Evolutionary conservation across 1,140 invertebrate genomes (phyloP), one percentile per base, ranked within the genome.

Genomic region (Drosophila equinoxialis): DNA sequence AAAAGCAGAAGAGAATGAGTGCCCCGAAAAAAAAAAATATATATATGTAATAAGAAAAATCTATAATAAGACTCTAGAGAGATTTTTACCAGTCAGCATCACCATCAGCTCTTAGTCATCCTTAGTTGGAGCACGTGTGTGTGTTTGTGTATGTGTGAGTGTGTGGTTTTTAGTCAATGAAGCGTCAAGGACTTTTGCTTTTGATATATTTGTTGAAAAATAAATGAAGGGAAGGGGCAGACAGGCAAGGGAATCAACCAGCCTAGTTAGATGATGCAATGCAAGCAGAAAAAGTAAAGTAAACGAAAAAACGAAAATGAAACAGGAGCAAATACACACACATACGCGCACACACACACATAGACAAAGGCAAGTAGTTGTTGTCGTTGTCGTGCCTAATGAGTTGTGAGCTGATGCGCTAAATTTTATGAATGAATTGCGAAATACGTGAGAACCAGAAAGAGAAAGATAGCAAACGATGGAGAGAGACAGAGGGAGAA

Each of bases 101-200:
- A 58, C 64, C 84, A 55, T 26, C 68, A 58, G 66, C 84, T 87
- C 83, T 87, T 87, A 87, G 83, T 89, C 83, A 87, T 83, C 79
- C 72, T 37, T 37, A 48, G 59, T 37, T 82, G 73, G 76, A 67
- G 33, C 17, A 10, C 45, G 30, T 66, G 59, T 51, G 48, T 58
- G 48, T 51, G 48, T 58, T 37, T 54, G 68, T 33, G 17, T 54
- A 8, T 55, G 65, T 70, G 64, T 75, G 75, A 69, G 61, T 81
- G 63, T 69, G 68, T 69, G 67, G 39, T 80, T 87, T 87, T 87
- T 89, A 87, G 84, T 87, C 84, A 87, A 87, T 87, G 84, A 89
- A 87, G 84, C 84, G 84, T 87, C 84, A 87, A 87, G 84, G 84
- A 87, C 85, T 87, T 89, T 81, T 80, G 79, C 84, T 83, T 74